Evolutionary conservation across 2,113 vertebrate species (phyloP).

Genomic region (Centropristis striata): DNA sequence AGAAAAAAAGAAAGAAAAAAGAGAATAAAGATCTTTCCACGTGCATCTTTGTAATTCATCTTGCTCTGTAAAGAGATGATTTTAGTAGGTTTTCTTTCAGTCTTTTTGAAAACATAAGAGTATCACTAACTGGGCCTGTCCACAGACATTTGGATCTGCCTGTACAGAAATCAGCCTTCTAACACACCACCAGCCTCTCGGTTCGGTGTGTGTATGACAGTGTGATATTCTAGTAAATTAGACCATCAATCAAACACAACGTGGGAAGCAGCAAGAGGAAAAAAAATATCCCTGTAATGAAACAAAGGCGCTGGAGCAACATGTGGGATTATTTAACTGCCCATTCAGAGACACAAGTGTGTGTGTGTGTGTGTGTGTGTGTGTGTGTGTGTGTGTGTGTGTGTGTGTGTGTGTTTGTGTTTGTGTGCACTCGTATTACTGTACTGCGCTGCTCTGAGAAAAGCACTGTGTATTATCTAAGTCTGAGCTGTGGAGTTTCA

Average conservation of each 20-base stretch:
- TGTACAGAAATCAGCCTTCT: conserved; percentile 30
- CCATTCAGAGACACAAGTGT: conserved; percentile 70
- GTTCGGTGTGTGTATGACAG: conserved; percentile 32
- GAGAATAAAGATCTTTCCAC: background rate
- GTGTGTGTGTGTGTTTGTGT: conserved; percentile 27
- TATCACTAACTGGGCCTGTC: conserved; percentile 54
- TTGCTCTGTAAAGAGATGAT: conserved; percentile 8
- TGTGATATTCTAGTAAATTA: conserved; percentile 85
- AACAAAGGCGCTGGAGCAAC: conserved; percentile 76
- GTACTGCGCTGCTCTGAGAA: background rate
- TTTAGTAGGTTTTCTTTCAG: conserved; percentile 14
- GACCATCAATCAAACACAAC: conserved; percentile 85
- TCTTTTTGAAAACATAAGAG: conserved; percentile 37
- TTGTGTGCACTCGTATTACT: background rate
- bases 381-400: conserved; percentile 1
- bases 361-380: conserved; percentile 36
- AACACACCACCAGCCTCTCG: conserved; percentile 22
- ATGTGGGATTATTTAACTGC: conserved; percentile 85
- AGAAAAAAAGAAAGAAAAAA: background rate
- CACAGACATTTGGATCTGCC: conserved; percentile 54
- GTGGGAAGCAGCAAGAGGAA: conserved; percentile 63
- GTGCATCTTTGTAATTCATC: conserved; percentile 1
- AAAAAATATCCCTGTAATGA: conserved; percentile 69
- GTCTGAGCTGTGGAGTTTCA: conserved; percentile 11
- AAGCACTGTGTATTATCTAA: conserved; percentile 1